Evolutionary conservation across 2,888 invertebrate genomes (phyloP), one percentile per base, ranked within the genome.

Genomic region (Glyphotaelius pellucidus): DNA sequence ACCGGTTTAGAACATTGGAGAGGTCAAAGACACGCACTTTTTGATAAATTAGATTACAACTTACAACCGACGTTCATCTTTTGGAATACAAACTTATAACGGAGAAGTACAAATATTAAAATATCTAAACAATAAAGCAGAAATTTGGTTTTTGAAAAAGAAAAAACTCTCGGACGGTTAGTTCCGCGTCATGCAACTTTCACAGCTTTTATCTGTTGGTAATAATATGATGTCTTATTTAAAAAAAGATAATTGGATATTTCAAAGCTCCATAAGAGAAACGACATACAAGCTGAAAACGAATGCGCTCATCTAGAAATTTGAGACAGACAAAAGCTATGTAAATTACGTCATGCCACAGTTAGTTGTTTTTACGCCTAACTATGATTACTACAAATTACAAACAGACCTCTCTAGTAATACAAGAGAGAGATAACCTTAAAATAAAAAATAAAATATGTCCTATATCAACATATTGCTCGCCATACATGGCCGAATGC

Each of bases 21-120:
- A 30, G 88, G 88, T 89, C 88, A 89, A 79, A 89, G 88, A 89
- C 88, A 89, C 88, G 88, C 88, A 79, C 80, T 79, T 89, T 89
- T 89, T 89, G 88, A 89, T 89, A 89, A 79, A 89, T 89, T 79
- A 87, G 87, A 87, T 87, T 87, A 87, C 2, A 83, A 67, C 67
- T 67, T 67, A 67, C 25, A 9, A 67, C 67, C 67, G 67, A 9
- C 9, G 67, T 9, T 67, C 67, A n/a, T 67, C 67, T 67, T 9
- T 9, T 25, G 67, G n/a, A 67, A 67, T n/a, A 67, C 19, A 19
- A 15, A 25, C 7, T 7, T 19, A 19, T 19, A 19, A 52, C 7
- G 19, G 25, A 47, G 3, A 47, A 47, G 12, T 4, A 47, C 15
- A 67, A 67, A 67, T 67, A 9, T 67, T 67, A 19, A n/a, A 25